Evolutionary conservation across 2,797 vertebrate species (phyloP).

Genomic region (Myoxocephalus aenaeus): DNA sequence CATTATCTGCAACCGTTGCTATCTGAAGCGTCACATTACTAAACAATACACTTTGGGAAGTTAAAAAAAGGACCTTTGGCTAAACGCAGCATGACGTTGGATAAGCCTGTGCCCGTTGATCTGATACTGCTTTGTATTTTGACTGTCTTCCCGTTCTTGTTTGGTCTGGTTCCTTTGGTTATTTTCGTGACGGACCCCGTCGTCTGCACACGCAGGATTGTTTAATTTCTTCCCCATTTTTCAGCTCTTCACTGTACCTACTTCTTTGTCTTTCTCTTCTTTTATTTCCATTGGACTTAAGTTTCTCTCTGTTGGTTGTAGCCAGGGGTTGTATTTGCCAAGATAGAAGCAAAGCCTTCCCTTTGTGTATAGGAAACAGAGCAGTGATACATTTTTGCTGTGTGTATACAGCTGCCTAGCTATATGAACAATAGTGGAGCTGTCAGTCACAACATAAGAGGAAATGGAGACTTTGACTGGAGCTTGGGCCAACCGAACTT

Average conservation of each 20-base stretch:
- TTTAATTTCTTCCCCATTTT: slow-evolving; percentile 26
- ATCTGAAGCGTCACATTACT: neutral
- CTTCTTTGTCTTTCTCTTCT: slow-evolving; percentile 32
- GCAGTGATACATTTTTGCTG: slow-evolving; percentile 81
- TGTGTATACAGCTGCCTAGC: slow-evolving; percentile 79
- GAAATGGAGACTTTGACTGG: slow-evolving; percentile 30
- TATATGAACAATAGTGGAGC: slow-evolving; percentile 68
- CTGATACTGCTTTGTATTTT: slow-evolving; percentile 12
- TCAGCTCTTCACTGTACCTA: slow-evolving; percentile 27
- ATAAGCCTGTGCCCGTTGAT: slow-evolving; percentile 16
- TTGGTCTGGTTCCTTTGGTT: slow-evolving; percentile 34
- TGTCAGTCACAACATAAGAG: slow-evolving; percentile 56
- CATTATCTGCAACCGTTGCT: neutral
- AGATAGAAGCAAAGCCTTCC: slow-evolving; percentile 58
- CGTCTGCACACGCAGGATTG: slow-evolving; percentile 21
- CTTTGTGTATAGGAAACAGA: slow-evolving; percentile 76
- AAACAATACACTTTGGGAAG: slow-evolving; percentile 21
- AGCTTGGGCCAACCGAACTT: slow-evolving; percentile 14
- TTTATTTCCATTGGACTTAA: slow-evolving; percentile 35
- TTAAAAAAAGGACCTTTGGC: slow-evolving; percentile 3
- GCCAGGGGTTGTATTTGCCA: slow-evolving; percentile 72
- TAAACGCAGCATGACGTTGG: neutral
- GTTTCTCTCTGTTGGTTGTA: slow-evolving; percentile 69
- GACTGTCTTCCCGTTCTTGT: slow-evolving; percentile 21
- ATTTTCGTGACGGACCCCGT: slow-evolving; percentile 20